Conservation (phyloP, 1,140 invertebrate species). For the Drosophila equinoxialis region DNA sequence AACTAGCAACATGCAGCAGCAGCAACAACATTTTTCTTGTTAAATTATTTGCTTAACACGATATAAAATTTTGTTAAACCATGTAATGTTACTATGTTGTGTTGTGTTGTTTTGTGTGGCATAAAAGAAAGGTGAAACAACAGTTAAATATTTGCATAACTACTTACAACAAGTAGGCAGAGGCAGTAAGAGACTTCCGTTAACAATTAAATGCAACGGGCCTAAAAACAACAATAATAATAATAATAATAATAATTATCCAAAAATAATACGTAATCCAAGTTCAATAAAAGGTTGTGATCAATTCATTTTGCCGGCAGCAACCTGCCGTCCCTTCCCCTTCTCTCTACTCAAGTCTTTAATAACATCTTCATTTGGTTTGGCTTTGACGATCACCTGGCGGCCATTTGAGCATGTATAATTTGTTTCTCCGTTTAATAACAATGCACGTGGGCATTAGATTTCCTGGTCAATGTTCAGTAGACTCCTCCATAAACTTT, state of each 20-base stretch:
- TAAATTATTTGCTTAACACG: constrained; percentile 68
- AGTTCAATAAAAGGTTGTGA: constrained; percentile 64
- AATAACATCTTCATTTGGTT: constrained; percentile 13
- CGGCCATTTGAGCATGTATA: constrained; percentile 9
- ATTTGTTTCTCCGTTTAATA: constrained; percentile 11
- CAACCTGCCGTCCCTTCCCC: constrained; percentile 30
- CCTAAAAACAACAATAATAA: constrained; percentile 34
- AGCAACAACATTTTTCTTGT: constrained; percentile 62
- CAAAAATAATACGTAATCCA: constrained; percentile 30
- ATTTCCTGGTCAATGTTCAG: constrained; percentile 16
- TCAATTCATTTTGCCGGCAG: constrained; percentile 19
- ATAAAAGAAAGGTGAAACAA: constrained; percentile 65
- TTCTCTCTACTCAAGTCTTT: background rate
- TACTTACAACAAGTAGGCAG: constrained; percentile 10
- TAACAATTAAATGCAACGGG: constrained; percentile 62
- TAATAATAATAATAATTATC: constrained; percentile 21
- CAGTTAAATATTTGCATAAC: constrained; percentile 60
- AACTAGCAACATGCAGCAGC: constrained; percentile 18
- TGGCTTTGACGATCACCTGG: background rate
- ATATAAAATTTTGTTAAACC: constrained; percentile 69
- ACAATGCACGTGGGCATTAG: constrained; percentile 4
- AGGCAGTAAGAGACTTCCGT: constrained; percentile 48
- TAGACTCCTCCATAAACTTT: background rate
- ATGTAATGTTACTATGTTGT: constrained; percentile 18
- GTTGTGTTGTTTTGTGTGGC: constrained; percentile 24